Conservation (phyloP, 2,797 vertebrate genomes). For the Ciconia nigra region DNA sequence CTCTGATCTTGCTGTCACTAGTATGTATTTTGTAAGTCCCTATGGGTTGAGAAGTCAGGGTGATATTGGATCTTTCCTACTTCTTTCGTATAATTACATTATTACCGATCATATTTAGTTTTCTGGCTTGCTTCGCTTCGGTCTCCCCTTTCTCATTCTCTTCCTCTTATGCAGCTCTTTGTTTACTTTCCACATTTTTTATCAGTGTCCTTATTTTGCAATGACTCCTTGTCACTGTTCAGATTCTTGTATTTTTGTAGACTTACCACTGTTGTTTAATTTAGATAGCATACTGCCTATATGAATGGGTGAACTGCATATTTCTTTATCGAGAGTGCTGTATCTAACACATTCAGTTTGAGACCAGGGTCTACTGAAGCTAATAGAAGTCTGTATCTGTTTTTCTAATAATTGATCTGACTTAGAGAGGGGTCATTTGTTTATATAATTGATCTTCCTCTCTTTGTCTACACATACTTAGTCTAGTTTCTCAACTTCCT, state of each 20-base stretch:
- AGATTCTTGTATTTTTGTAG: background rate
- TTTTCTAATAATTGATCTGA: background rate
- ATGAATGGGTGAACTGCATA: background rate
- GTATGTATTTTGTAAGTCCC: background rate
- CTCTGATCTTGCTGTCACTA: background rate
- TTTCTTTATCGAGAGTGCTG: background rate
- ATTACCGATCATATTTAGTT: background rate
- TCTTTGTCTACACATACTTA: background rate
- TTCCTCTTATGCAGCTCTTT: background rate
- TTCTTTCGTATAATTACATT: background rate
- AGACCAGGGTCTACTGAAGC: background rate
- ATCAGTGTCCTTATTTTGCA: background rate
- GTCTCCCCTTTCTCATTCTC: background rate
- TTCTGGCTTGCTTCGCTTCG: background rate
- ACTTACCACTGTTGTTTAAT: background rate
- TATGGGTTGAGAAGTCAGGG: background rate
- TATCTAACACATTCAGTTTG: background rate
- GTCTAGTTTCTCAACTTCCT: background rate
- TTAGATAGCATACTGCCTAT: background rate
- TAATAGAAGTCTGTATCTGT: background rate
- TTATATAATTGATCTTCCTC: background rate
- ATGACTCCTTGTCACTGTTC: background rate
- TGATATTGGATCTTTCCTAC: background rate
- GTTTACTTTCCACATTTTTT: background rate
- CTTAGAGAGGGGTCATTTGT: background rate